A percentile compares a stretch with the other conserved stretches of the same genome.
phyloP scores from a whole-genome alignment of 2,888 invertebrate species.

The Brachynemurus nebulosus region DNA sequence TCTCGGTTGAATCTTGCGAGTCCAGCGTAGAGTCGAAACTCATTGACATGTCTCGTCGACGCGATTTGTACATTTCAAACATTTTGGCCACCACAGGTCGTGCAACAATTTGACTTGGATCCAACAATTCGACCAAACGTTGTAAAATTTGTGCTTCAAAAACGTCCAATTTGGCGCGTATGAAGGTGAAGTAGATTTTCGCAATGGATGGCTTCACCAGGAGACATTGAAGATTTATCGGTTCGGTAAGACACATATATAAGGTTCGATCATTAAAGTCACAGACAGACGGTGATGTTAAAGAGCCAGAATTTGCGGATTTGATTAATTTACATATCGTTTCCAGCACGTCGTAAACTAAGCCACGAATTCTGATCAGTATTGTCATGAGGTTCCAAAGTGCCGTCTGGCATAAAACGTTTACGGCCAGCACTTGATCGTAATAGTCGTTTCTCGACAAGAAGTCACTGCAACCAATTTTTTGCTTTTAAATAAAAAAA shows the following conservation, averaged over 20 bases:
- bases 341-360: constrained; percentile 40
- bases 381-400: constrained; percentile 41
- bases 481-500: too few relatives aligned
- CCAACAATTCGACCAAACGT: constrained; percentile 40
- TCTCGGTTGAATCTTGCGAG: constrained; percentile 31
- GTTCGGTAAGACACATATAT: constrained; percentile 13
- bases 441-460: constrained; percentile 45
- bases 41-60: constrained; percentile 28
- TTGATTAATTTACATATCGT: constrained; percentile 37
- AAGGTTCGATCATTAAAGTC: constrained; percentile 11
- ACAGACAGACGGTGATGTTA: constrained; percentile 22
- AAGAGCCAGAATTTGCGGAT: constrained; percentile 22
- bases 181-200: constrained; percentile 34
- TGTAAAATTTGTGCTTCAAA: constrained; percentile 40
- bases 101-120: constrained; percentile 44
- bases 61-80: constrained; percentile 26
- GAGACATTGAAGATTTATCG: constrained; percentile 14
- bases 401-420: constrained; percentile 46
- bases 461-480: constrained; percentile 36
- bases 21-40: constrained; percentile 37
- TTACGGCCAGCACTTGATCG: constrained; percentile 47
- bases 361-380: constrained; percentile 36
- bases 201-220: constrained; percentile 23
- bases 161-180: constrained; percentile 35
- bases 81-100: constrained; percentile 31